Evolutionary conservation across 2,888 invertebrate genomes (phyloP).

Genomic region (Ectemnius cavifrons): DNA sequence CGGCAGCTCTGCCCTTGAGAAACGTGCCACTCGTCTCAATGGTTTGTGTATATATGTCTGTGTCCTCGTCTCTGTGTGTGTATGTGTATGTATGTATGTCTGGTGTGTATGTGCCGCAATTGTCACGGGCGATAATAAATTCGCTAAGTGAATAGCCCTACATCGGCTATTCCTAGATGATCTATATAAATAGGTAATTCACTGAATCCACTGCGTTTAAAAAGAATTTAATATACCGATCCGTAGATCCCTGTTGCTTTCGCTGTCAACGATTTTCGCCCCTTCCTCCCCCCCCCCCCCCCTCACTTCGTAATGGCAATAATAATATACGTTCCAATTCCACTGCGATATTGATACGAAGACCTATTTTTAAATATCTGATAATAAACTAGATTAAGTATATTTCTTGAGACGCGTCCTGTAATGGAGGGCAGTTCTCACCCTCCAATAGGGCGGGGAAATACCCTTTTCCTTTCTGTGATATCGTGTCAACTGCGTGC

Average conservation of each 20-base stretch:
- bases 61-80: no score
- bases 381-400: conserved; percentile 47
- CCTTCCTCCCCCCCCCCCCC: no score
- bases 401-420: conserved; percentile 24
- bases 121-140: conserved; percentile 33
- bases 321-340: conserved; percentile 54
- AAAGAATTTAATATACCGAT: conserved; percentile 38
- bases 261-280: conserved; percentile 24
- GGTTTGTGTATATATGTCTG: background rate
- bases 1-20: conserved; percentile 12
- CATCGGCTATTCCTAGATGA: conserved; percentile 25
- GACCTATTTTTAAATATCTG: conserved; percentile 49
- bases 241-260: conserved; percentile 20
- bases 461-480: no score
- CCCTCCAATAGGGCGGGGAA: background rate
- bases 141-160: conserved; percentile 32
- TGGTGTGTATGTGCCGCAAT: background rate
- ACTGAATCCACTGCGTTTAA: conserved; percentile 34
- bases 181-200: conserved; percentile 38
- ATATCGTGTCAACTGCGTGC: background rate
- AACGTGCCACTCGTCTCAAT: conserved; percentile 20
- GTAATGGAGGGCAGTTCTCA: conserved; percentile 25
- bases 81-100: no score
- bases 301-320: conserved; percentile 42
- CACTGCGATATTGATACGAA: conserved; percentile 55